Conservation (phyloP, 1,140 invertebrate species). For the Xylocopa sonorina region DNA sequence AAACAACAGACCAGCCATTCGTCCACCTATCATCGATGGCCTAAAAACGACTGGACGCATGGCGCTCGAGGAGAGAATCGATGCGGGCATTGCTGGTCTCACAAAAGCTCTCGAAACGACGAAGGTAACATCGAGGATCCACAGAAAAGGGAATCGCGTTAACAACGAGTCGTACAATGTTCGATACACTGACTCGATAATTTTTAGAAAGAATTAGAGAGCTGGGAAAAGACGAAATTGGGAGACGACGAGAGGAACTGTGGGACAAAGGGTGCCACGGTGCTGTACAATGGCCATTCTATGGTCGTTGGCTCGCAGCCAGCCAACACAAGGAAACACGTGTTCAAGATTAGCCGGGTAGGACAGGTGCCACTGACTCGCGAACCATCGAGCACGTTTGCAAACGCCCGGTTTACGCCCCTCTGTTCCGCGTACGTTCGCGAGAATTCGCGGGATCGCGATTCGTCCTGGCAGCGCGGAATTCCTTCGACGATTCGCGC, state of each 20-base stretch:
- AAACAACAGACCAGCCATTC: background rate
- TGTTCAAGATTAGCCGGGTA: slow-evolving; percentile 78
- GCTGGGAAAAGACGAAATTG: too few relatives aligned
- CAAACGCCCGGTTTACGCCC: slow-evolving; percentile 60
- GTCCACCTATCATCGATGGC: background rate
- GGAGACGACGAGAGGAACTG: background rate
- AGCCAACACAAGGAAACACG: slow-evolving; percentile 77
- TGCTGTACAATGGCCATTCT: slow-evolving; percentile 72
- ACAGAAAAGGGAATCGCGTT: too few relatives aligned
- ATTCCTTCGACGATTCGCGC: slow-evolving; percentile 42
- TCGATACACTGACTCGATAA: too few relatives aligned
- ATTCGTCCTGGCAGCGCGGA: background rate
- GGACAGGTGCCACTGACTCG: slow-evolving; percentile 76
- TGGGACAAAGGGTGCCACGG: slow-evolving; percentile 11
- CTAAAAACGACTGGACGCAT: too few relatives aligned
- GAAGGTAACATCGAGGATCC: too few relatives aligned
- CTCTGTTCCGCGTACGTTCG: background rate
- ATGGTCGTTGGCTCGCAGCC: slow-evolving; percentile 72
- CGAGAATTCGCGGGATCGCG: slow-evolving; percentile 38
- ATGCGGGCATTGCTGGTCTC: background rate
- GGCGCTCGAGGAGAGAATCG: background rate
- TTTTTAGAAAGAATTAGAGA: too few relatives aligned
- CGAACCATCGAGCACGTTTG: slow-evolving; percentile 66
- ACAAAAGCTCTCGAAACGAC: too few relatives aligned
- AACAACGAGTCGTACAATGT: too few relatives aligned